Conservation (phyloP, 2,888 invertebrate genomes). For the Augiades crinisus region DNA sequence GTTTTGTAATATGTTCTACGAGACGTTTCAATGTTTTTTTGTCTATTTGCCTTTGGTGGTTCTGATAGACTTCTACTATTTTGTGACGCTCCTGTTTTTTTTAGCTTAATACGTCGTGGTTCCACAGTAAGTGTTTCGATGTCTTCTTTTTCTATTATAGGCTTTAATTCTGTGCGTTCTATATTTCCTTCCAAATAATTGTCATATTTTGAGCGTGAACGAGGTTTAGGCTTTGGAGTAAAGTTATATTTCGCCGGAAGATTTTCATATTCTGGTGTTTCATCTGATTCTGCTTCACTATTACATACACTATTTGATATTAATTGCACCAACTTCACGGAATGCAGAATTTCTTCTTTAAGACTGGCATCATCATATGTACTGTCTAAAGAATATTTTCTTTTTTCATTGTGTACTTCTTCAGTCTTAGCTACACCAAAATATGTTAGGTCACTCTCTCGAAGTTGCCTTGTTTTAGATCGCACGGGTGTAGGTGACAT, state of each 20-base stretch:
- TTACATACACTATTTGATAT: conserved; percentile 66
- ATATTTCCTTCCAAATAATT: conserved; percentile 44
- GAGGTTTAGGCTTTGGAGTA: conserved; percentile 60
- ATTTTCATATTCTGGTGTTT: conserved; percentile 66
- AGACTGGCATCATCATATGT: conserved; percentile 40
- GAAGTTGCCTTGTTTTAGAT: conserved; percentile 71
- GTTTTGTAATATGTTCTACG: conserved; percentile 22
- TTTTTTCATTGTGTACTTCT: conserved; percentile 23
- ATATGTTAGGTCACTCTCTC: conserved; percentile 82
- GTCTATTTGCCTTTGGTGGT: conserved; percentile 52
- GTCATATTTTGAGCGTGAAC: conserved; percentile 54
- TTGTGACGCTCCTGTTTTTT: conserved; percentile 42
- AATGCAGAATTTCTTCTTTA: conserved; percentile 59
- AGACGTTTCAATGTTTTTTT: conserved; percentile 27
- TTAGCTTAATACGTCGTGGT: conserved; percentile 47
- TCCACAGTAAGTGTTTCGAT: conserved; percentile 37
- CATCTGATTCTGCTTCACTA: conserved; percentile 71
- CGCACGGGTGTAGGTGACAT: conserved; percentile 49
- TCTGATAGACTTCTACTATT: conserved; percentile 61
- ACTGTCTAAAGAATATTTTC: conserved; percentile 22
- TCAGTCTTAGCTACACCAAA: conserved; percentile 69
- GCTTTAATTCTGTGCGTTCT: conserved; percentile 47
- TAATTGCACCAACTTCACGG: conserved; percentile 65
- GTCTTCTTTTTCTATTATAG: conserved; percentile 58
- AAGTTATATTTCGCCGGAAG: conserved; percentile 51